Base-by-base conservation (phyloP, 2,888 invertebrate species). In the Acleris literana region DNA sequence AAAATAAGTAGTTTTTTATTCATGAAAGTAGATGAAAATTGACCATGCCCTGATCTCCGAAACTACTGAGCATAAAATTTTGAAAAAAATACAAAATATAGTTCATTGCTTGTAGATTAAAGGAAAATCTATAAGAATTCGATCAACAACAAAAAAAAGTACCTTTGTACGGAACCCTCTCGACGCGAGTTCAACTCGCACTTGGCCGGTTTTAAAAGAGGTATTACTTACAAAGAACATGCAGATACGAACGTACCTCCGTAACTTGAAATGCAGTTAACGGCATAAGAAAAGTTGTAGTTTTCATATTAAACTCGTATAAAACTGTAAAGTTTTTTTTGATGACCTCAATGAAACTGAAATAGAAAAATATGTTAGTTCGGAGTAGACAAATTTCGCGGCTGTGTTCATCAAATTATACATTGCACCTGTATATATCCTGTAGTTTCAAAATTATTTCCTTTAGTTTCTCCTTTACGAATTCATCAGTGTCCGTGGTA, bases 241-340 rank as follows among this genome's bases (percentile, higher is more conserved):
- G 33, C 33, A 39, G 39, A 39, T 57, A 20, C 17, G 18, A 51
- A 43, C n/a, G 17, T 61, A 90, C 90, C 76, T 83, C 79, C 1
- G 82, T 62, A 39, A 88, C 74, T 76, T 85, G 82, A 69, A 86
- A 87, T n/a, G 79, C 78, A n/a, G 82, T 72, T 17, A 87, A 75
- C 0, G 90, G 86, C 29, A 88, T 65, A n/a, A 85, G 63, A 69
- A 88, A 73, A 9, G 85, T 87, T 1, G 85, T 83, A 0, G 81
- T 73, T 75, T 88, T 89, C 83, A 90, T 83, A 56, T 78, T 82
- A 25, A 78, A 85, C 70, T 90, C 89, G 55, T 85, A 88, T 4
- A 89, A 68, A 3, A 81, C 49, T 5, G 75, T 76, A 49, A 84
- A 87, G 43, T 76, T 74, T 3, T 18, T 69, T 69, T 83, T 77